Evolutionary conservation across 1,140 invertebrate genomes (phyloP).

Genomic region (Drosophila trapezifrons): DNA sequence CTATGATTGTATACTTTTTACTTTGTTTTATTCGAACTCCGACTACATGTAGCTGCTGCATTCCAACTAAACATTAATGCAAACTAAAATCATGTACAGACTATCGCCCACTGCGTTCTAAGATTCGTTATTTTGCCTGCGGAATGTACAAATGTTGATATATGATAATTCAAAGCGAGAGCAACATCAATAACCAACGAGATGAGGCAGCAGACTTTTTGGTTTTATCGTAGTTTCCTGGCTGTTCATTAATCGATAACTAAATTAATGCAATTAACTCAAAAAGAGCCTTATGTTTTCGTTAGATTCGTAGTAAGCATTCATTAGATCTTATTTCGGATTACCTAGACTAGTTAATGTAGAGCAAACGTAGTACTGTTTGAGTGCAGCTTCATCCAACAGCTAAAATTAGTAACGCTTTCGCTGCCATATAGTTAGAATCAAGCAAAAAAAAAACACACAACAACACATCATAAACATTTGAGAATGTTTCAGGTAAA

Average conservation of each 20-base stretch:
- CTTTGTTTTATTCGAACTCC: constrained; percentile 38
- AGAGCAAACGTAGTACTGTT: constrained; percentile 53
- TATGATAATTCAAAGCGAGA: constrained; percentile 27
- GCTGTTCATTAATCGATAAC: constrained; percentile 50
- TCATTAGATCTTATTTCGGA: constrained; percentile 16
- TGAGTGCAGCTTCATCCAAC: constrained; percentile 42
- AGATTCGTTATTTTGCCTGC: constrained; percentile 70
- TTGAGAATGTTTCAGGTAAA: constrained; percentile 25
- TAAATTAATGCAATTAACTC: constrained; percentile 23
- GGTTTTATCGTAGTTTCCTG: constrained; percentile 54
- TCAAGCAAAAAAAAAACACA: constrained; percentile 48
- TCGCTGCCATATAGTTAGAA: constrained; percentile 41
- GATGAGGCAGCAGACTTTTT: constrained; percentile 21
- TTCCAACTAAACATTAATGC: constrained; percentile 34
- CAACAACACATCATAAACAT: constrained; percentile 29
- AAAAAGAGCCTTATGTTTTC: constrained; percentile 21
- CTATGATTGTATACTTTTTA: constrained; percentile 21
- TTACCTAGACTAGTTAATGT: constrained; percentile 40
- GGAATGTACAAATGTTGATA: constrained; percentile 61
- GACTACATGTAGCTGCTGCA: constrained; percentile 57
- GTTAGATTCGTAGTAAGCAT: constrained; percentile 47
- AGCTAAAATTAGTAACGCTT: constrained; percentile 61
- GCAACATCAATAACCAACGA: constrained; percentile 34
- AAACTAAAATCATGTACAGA: constrained; percentile 57
- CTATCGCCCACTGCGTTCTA: constrained; percentile 62